These are phyloP conservation scores for Sapayoa aenigma DNA, from an alignment of 2,113 vertebrate species.

Conservation along the genomic window DNA sequence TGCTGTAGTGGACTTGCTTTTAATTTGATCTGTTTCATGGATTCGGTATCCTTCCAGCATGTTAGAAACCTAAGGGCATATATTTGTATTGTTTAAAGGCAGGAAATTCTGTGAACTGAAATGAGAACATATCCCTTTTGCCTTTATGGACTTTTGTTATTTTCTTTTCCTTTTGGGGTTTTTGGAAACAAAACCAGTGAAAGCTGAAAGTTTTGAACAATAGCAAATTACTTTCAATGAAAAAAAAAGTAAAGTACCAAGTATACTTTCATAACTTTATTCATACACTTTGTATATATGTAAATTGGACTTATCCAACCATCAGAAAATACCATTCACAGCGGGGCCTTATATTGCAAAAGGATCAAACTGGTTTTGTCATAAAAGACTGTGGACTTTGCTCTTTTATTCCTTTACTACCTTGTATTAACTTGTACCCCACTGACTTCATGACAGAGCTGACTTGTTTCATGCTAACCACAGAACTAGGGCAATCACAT, in stretches of 20 bases:
- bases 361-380: not conserved
- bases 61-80: conserved; percentile 41
- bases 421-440: conserved; percentile 10
- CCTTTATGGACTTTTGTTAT: conserved; percentile 44
- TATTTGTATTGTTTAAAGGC: conserved; percentile 55
- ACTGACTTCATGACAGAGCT: conserved; percentile 26
- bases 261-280: conserved; percentile 14
- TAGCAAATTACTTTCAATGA: conserved; percentile 57
- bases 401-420: conserved; percentile 48
- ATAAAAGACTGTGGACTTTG: conserved; percentile 20
- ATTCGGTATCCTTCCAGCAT: not conserved
- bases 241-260: conserved; percentile 19
- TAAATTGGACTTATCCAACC: not conserved
- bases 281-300: conserved; percentile 22
- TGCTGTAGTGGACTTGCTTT: conserved; percentile 14
- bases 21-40: conserved; percentile 47
- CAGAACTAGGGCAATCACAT: not conserved
- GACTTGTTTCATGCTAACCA: conserved; percentile 46
- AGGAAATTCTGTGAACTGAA: conserved; percentile 58
- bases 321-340: conserved; percentile 16
- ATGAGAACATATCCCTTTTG: conserved; percentile 57
- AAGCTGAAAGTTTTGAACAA: conserved; percentile 51
- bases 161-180: conserved; percentile 63
- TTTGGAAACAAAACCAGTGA: conserved; percentile 51
- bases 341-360: not conserved